Percentiles rank a stretch among this genome's conserved stretches.
These are phyloP conservation scores for Diacarnus erythraeanus DNA, from an alignment of 37 sponge, comb jelly and placozoan genomes.

Conservation along the genomic window DNA sequence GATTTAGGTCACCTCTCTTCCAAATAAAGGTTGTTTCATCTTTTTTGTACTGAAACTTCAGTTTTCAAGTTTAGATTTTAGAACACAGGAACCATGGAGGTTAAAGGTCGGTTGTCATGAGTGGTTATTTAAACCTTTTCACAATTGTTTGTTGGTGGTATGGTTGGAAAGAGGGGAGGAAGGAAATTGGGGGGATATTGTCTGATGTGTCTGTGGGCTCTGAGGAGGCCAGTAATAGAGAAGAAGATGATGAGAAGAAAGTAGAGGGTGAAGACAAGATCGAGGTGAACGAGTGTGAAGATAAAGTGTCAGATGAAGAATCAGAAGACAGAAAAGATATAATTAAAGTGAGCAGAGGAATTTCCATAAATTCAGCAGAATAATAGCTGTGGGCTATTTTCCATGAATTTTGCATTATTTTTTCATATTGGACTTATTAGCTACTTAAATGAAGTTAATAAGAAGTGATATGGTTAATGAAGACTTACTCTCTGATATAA, in stretches of 20 bases:
- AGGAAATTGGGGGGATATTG: background rate
- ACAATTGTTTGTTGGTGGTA: background rate
- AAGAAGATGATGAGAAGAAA: slow-evolving; percentile 28
- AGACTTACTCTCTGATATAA: background rate
- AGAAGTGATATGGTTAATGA: background rate
- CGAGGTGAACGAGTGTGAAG: too few species aligned
- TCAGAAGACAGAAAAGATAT: background rate
- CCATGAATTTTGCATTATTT: too few species aligned
- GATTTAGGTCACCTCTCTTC: too few species aligned
- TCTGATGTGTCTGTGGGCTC: background rate
- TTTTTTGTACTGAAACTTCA: slow-evolving; percentile 1
- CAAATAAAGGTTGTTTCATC: too few species aligned
- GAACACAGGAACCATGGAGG: slow-evolving; percentile 49
- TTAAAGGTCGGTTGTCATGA: slow-evolving; percentile 27
- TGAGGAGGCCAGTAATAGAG: slow-evolving; percentile 5
- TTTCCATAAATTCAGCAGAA: too few species aligned
- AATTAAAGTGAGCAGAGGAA: too few species aligned
- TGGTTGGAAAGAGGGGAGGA: slow-evolving; percentile 1
- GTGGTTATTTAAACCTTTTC: background rate
- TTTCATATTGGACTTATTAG: too few species aligned
- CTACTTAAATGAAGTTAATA: too few species aligned
- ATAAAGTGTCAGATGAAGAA: slow-evolving; percentile 8
- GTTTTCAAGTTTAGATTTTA: slow-evolving; percentile 51
- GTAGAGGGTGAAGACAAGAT: background rate
- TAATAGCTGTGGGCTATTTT: too few species aligned